A percentile compares a stretch with the other conserved stretches of the same genome.
These are phyloP conservation scores for Isichthys henryi DNA, from an alignment of 2,113 vertebrate genomes.

Conservation along the genomic window DNA sequence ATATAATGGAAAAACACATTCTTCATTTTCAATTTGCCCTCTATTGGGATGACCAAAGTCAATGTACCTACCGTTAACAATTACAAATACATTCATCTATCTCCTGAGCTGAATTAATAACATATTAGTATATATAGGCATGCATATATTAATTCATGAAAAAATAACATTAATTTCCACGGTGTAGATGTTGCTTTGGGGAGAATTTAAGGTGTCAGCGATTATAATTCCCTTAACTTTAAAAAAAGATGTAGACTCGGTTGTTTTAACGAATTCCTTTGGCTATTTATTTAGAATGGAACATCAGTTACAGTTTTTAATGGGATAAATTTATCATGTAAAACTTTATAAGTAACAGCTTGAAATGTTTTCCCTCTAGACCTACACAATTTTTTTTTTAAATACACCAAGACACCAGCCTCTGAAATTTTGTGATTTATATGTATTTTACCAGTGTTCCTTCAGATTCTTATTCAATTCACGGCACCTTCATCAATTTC, in stretches of 20 bases:
- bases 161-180: background rate
- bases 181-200: background rate
- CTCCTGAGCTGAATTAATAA: background rate
- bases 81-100: background rate
- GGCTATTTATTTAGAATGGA: background rate
- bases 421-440: background rate
- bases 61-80: conserved; percentile 24
- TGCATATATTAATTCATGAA: background rate
- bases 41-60: background rate
- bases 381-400: background rate
- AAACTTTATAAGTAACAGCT: background rate
- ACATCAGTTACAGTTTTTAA: background rate
- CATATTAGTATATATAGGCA: background rate
- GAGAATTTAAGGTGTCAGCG: background rate
- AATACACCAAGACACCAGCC: too few species aligned
- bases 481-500: background rate
- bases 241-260: background rate
- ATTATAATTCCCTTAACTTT: background rate
- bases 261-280: background rate
- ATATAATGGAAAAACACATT: background rate
- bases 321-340: background rate
- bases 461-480: background rate
- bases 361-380: background rate
- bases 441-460: background rate
- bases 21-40: background rate